These are phyloP conservation scores for Diachrysia chrysitis DNA, from an alignment of 2,888 invertebrate genomes.

Conservation along the genomic window DNA sequence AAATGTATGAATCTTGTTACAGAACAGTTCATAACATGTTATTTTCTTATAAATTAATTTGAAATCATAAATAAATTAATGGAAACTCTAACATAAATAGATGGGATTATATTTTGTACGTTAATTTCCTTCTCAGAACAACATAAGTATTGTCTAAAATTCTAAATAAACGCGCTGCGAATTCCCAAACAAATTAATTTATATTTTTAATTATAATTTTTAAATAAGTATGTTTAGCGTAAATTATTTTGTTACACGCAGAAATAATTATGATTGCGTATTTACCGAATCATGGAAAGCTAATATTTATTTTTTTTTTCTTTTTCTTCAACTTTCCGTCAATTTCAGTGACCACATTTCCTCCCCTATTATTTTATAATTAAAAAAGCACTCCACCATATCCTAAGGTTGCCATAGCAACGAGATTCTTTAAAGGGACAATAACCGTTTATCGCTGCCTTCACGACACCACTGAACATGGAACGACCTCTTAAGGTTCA, in stretches of 20 bases:
- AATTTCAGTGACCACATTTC: not conserved
- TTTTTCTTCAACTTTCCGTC: not conserved
- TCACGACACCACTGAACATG: constrained; percentile 35
- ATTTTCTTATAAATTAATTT: not conserved
- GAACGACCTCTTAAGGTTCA: constrained; percentile 33
- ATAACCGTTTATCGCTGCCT: constrained; percentile 46
- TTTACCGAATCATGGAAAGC: too few relatives aligned
- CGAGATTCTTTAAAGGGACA: constrained; percentile 30
- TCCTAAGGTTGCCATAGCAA: constrained; percentile 23
- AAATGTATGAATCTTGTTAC: not conserved
- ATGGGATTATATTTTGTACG: too few relatives aligned
- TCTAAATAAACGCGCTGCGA: too few relatives aligned
- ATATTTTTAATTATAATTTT: too few relatives aligned
- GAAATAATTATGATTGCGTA: too few relatives aligned
- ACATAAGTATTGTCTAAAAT: too few relatives aligned
- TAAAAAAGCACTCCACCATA: constrained; percentile 6
- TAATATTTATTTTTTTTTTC: not conserved
- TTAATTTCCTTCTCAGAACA: too few relatives aligned
- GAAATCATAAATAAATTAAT: too few relatives aligned
- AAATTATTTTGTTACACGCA: too few relatives aligned
- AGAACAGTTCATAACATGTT: not conserved
- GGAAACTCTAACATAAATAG: too few relatives aligned
- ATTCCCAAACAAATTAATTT: too few relatives aligned
- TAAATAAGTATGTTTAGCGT: too few relatives aligned
- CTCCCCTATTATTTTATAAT: not conserved